phyloP scores from a whole-genome alignment of 2,888 invertebrate genomes.

The Dermolepida albohirtum region DNA sequence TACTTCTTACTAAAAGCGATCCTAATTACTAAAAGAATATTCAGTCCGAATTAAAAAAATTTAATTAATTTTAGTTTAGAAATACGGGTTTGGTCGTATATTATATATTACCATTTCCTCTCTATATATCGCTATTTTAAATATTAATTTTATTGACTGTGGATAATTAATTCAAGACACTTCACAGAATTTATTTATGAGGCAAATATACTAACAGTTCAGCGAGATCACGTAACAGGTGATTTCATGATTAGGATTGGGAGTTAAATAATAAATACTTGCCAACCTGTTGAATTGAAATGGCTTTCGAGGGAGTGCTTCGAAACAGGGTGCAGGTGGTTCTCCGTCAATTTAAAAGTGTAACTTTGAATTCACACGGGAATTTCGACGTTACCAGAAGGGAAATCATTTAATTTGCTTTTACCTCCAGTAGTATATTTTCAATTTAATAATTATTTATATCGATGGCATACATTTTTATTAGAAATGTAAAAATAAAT shows the following conservation, averaged over 20 bases:
- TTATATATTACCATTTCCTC: too few relatives aligned
- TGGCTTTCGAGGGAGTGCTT: neutral
- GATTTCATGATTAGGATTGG: constrained; percentile 49
- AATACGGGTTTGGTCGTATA: too few relatives aligned
- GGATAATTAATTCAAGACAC: neutral
- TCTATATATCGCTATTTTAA: neutral
- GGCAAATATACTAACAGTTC: too few relatives aligned
- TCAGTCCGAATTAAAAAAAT: too few relatives aligned
- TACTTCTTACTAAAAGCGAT: too few relatives aligned
- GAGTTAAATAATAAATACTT: constrained; percentile 58
- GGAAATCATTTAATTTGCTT: neutral
- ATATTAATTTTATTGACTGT: constrained; percentile 8
- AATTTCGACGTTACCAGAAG: neutral
- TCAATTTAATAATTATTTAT: too few relatives aligned
- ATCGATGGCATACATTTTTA: too few relatives aligned
- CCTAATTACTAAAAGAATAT: too few relatives aligned
- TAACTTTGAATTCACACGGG: constrained; percentile 13
- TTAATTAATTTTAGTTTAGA: too few relatives aligned
- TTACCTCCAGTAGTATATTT: too few relatives aligned
- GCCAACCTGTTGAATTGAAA: constrained; percentile 61
- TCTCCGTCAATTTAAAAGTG: constrained; percentile 19
- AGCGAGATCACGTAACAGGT: constrained; percentile 47
- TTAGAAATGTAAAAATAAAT: too few relatives aligned
- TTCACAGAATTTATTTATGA: neutral
- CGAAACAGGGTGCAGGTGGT: constrained; percentile 21